Evolutionary conservation across 92 coral and sea anemone genomes (phyloP), one percentile per base, ranked within the genome.

Genomic region (Parazoanthus swiftii): DNA sequence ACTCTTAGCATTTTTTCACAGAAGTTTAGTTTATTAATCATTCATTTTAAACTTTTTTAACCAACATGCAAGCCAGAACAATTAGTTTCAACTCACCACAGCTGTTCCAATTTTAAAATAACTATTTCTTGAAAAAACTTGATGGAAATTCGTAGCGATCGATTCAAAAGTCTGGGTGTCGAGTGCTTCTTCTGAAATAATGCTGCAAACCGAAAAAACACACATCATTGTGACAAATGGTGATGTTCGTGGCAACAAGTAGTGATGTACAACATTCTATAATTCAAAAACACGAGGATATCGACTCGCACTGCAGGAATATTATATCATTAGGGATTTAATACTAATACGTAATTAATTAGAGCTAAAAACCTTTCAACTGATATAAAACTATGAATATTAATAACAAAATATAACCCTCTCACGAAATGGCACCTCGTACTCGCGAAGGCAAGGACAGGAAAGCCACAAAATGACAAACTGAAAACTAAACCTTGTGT

Each of bases 91-190:
- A 80, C 85, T 58, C 33, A 80, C 85, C 71, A 80, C 29, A 9
- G 85, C 68, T 15, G 85, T 80, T 80, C 85, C 85, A 58, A 80
- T 42, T 80, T 80, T 80, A 58, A 80, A 80, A 35, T 80, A 80
- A 56, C 29, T 35, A 58, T n/a, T 80, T 35, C 85, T 80, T 80
- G 85, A 33, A 33, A 80, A 80, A 67, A 59, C 85, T 36, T 54
- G 70, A 80, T 80, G 85, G 16, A 80, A 80, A 14, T 72, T 2
- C 8, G 85, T 21, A 56, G 85, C 85, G 2, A 42, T 80, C 72
- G 38, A 33, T 36, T 80, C 85, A 36, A 80, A 80, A 36, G 71
- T 18, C 16, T 80, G 85, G 13, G 71, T 43, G 37, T 73, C 43
- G 18, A 80, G 36, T 3, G 72, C 26, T 9, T 80, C 85, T 80